These are phyloP conservation scores for Homarus gammarus DNA, from an alignment of 2,888 invertebrate genomes.

Conservation along the genomic window DNA sequence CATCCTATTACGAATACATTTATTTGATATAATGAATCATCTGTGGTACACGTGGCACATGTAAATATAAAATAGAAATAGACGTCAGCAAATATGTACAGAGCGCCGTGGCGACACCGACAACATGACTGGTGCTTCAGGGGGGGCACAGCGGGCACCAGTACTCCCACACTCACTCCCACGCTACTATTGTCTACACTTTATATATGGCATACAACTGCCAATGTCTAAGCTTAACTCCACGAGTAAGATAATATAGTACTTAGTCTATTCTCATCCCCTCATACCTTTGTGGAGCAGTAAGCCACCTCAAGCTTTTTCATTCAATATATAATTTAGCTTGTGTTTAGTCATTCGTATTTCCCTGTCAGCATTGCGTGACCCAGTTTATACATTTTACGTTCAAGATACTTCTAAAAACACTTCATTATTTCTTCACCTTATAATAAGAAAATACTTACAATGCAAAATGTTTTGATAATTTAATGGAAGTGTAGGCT, in stretches of 20 bases:
- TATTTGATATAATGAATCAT: slow-evolving; percentile 73
- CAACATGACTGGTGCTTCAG: slow-evolving; percentile 53
- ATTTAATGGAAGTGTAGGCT: slow-evolving; percentile 13
- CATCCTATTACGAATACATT: slow-evolving; percentile 68
- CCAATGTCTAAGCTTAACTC: background rate
- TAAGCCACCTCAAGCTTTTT: too few relatives aligned
- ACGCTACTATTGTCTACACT: too few relatives aligned
- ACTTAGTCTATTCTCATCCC: background rate
- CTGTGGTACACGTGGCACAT: slow-evolving; percentile 71
- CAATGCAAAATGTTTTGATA: background rate
- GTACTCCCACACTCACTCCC: background rate
- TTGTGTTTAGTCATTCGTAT: too few relatives aligned
- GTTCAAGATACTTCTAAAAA: too few relatives aligned
- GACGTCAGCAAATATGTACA: slow-evolving; percentile 69
- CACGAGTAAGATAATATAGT: background rate
- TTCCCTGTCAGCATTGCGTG: too few relatives aligned
- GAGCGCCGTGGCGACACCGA: slow-evolving; percentile 55
- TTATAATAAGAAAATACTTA: too few relatives aligned
- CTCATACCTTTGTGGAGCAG: too few relatives aligned
- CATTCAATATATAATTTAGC: too few relatives aligned
- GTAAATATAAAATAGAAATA: slow-evolving; percentile 71
- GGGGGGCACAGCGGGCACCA: slow-evolving; percentile 7
- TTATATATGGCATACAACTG: background rate
- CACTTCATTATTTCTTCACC: too few relatives aligned
- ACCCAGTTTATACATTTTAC: too few relatives aligned